Conservation (phyloP, 2,113 vertebrate species). For the Blennius ocellaris region DNA sequence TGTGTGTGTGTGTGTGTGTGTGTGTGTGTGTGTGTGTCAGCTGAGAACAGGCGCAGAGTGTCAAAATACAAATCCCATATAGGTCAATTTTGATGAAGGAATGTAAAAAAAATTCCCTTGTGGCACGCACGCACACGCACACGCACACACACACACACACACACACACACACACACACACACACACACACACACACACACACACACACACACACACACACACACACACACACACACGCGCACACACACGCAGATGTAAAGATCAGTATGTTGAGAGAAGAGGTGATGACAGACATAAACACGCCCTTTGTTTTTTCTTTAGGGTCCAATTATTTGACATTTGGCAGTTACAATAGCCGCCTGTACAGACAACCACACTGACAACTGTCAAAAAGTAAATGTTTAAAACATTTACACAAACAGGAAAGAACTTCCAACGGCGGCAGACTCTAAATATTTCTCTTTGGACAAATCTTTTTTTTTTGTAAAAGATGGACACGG, state of each 20-base stretch:
- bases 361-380: slow-evolving; percentile 13
- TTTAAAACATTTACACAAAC: slow-evolving; percentile 4
- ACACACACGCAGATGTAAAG: no score
- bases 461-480: not conserved
- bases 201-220: slow-evolving; percentile 4
- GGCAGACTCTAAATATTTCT: not conserved
- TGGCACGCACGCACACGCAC: slow-evolving; percentile 7
- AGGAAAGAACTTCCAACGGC: slow-evolving; percentile 31
- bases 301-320: slow-evolving; percentile 28
- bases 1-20: no score
- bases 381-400: slow-evolving; percentile 12
- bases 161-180: slow-evolving; percentile 13
- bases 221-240: not conserved
- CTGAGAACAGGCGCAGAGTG: slow-evolving; percentile 73
- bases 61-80: slow-evolving; percentile 70
- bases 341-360: slow-evolving; percentile 15
- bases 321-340: slow-evolving; percentile 39
- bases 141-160: not conserved
- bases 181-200: not conserved
- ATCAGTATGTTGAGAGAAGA: not conserved
- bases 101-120: slow-evolving; percentile 60
- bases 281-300: slow-evolving; percentile 41
- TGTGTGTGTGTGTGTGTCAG: slow-evolving; percentile 35
- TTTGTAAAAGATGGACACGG: slow-evolving; percentile 7
- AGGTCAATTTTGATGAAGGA: slow-evolving; percentile 63